A percentile compares a stretch with the other conserved stretches of the same genome.
Evolutionary conservation across 2,888 invertebrate genomes (phyloP).

Genomic region (Colletes collaris): DNA sequence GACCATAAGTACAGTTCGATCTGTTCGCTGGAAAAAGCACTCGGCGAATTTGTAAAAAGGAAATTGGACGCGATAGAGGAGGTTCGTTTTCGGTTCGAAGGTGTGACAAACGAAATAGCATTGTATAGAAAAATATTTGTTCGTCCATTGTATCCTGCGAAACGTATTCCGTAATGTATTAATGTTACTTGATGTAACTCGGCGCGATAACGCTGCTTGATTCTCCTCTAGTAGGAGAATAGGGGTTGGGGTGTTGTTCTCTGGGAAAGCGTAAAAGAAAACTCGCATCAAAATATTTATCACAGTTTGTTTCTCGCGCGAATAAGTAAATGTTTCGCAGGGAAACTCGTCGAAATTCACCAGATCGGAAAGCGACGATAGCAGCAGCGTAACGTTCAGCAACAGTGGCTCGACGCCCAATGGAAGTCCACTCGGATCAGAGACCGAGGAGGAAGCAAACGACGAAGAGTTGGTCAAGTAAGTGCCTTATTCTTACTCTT

Average conservation of each 20-base stretch:
- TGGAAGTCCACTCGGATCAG: conserved; percentile 80
- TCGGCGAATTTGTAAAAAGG: conserved; percentile 16
- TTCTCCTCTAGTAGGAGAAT: too few relatives aligned
- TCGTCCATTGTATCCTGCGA: too few relatives aligned
- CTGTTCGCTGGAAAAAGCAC: conserved; percentile 60
- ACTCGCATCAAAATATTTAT: too few relatives aligned
- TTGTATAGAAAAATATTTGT: too few relatives aligned
- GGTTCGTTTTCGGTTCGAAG: conserved; percentile 47
- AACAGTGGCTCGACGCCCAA: conserved; percentile 82
- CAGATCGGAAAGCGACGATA: conserved; percentile 80
- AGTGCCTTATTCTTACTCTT: conserved; percentile 33
- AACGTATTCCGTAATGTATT: too few relatives aligned
- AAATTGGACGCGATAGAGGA: conserved; percentile 51
- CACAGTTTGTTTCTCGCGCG: neutral
- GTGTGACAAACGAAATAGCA: neutral
- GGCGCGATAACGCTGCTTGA: too few relatives aligned
- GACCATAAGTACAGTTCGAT: conserved; percentile 66
- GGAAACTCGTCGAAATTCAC: conserved; percentile 73
- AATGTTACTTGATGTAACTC: neutral
- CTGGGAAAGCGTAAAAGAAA: too few relatives aligned
- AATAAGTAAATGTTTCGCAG: conserved; percentile 48
- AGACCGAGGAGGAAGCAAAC: conserved; percentile 80
- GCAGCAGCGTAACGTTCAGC: conserved; percentile 83
- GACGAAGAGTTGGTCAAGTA: conserved; percentile 81
- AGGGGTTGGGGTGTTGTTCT: neutral